Evolutionary conservation across 2,113 vertebrate species (phyloP), one percentile per base, ranked within the genome.

Genomic region (Melanerpes aurifrons): DNA sequence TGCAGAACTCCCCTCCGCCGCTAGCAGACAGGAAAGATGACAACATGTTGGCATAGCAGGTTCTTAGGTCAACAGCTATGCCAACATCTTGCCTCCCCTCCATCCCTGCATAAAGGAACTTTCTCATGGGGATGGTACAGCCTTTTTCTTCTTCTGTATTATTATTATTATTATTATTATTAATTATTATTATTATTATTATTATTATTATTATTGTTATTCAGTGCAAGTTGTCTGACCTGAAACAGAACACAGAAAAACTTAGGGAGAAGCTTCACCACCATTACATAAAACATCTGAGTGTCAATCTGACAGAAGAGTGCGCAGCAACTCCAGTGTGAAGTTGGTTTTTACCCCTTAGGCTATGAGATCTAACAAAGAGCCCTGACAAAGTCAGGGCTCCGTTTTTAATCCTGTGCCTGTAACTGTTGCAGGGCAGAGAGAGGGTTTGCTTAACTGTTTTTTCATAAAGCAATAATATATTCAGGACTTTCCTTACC

Each of bases 1-100:
- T 14, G 43, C 8, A 21, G 67, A 84, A 76, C 47, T 76, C 85
- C 58, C 50, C 61, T 81, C 71, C 82, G 97, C 62, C 5, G 97
- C 96, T 87, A 90, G 87, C 86, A 97, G 97, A 98, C 96, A 97
- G 92, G 98, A 98, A 96, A 97, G 98, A 96, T 98, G 97, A 97
- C 98, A 98, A 97, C 97, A 97, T 96, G 95, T 97, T 97, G 97
- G 98, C 98, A 98, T 97, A 98, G 98, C 98, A 98, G 98, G 97
- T 97, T 98, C 95, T 90, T 76, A 97, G 91, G 61, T 96, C 94
- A 97, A 98, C 98, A 98, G 98, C 98, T 98, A 98, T 98, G 98
- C 98, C 98, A 98, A 97, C 97, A 98, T 98, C 98, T 98, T 98
- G 98, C 98, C 98, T 98, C 89, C 98, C 84, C 93, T 98, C 97